Conservation (phyloP, 2,797 vertebrate species). For the Eospalax fontanierii region DNA sequence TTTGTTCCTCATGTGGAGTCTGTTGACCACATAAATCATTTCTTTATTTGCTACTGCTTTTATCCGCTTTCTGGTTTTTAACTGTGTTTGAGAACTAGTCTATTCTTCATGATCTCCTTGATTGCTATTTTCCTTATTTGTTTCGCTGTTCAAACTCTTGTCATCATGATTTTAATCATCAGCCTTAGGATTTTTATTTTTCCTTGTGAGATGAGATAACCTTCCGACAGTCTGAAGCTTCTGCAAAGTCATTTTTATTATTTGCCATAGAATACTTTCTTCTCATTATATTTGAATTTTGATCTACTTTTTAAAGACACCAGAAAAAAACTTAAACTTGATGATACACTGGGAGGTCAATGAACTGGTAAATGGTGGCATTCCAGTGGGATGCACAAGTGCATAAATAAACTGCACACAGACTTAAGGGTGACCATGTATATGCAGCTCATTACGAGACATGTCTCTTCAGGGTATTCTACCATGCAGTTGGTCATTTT, state of each 20-base stretch:
- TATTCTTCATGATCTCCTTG: background rate
- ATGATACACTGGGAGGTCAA: background rate
- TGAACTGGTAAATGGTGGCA: background rate
- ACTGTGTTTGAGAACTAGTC: background rate
- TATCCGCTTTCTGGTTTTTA: background rate
- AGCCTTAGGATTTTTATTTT: background rate
- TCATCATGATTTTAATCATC: background rate
- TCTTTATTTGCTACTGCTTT: background rate
- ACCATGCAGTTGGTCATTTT: background rate
- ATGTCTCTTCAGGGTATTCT: background rate
- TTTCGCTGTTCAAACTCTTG: background rate
- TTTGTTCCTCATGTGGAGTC: background rate
- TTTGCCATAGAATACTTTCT: background rate
- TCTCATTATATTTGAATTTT: background rate
- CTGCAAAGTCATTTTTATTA: background rate
- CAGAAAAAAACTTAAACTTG: conserved; percentile 10
- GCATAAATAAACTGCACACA: background rate
- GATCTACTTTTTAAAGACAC: background rate
- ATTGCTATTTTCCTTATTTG: background rate
- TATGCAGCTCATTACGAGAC: background rate
- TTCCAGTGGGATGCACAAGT: background rate
- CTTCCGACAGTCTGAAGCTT: background rate
- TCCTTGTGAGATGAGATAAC: background rate
- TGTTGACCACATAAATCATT: background rate
- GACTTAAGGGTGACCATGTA: too few species aligned